Base-by-base conservation (phyloP, 2,888 invertebrate genomes). In the Agrochola lychnidis region DNA sequence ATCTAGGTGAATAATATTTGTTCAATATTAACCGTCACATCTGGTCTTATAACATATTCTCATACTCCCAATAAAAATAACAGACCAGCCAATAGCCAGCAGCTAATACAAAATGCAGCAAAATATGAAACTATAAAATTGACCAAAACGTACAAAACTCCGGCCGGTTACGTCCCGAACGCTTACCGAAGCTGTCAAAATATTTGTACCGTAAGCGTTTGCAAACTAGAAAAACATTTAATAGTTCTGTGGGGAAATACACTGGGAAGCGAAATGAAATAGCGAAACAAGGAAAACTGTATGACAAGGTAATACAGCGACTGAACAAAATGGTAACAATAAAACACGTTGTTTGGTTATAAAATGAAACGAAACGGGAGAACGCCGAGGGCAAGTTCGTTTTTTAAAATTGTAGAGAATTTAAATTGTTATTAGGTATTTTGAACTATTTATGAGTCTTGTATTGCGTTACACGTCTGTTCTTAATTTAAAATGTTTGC, bases 201-300 rank as follows among this genome's bases (percentile, higher is more conserved):
- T 86, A 82, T 84, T 82, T 81, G 81, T 83, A 83, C 67, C 66
- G 78, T 81, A 82, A 83, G 78, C 83, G 78, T 83, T 86, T 80
- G 82, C 79, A 86, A 85, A 81, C 83, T 82, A 81, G 79, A 79
- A 85, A 89, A 87, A 87, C 85, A 86, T 90, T 88, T 87, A 87
- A 90, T 89, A 88, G 88, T 90, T 83, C 89, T 81, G 82, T 81
- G 75, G 90, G 90, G 89, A 90, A 90, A 90, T 88, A 88, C 80
- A 79, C 81, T 69, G 72, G 79, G 69, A 78, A 74, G 64, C 86
- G 73, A 86, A 88, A 89, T 85, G 85, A 87, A 89, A 90, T 87
- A 88, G 83, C 86, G 82, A 76, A 85, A 88, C 83, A 84, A 84
- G 87, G 82, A 84, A 85, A 85, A 88, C 85, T 85, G 87, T 89